Base-by-base conservation (phyloP, 2,113 vertebrate genomes). In the Hyla sarda region DNA sequence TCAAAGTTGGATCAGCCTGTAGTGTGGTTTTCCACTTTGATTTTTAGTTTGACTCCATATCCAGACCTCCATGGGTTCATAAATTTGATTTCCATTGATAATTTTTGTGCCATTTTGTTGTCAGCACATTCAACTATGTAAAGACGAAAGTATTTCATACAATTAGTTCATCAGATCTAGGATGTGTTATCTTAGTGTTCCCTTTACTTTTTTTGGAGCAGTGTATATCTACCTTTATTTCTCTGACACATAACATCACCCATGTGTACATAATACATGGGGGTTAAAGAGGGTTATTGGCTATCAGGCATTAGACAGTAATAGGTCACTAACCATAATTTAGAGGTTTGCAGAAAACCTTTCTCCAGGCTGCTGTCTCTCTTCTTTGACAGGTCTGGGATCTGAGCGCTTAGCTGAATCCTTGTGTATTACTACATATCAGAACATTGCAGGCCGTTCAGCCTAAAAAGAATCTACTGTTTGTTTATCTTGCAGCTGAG, bases 361-460 rank as follows among this genome's bases (percentile, higher is more conserved):
- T 28, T 21, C n/a, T n/a, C n/a, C n/a, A 85, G 76, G 32, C 58
- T 30, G 23, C 32, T 71, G 48, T 54, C 28, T 85, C 45, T 84
- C 25, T 23, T 54, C 74, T 85, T 85, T 47, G 25, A 32, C 62
- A 69, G 47, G n/a, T 71, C 75, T 71, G 48, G 45, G 84, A 85
- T 85, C 62, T 78, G 45, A 37, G 75, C 45, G 23, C 25, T 56
- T 5, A 13, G 41, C 60, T 54, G 45, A 85, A 71, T 45, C 52
- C 50, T 65, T 28, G 10, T 76, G 52, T 78, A 23, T 78, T 41
- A 60, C 71, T 50, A 21, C 11, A 69, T 50, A 65, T 77, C 73
- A 77, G n/a, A 78, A 37, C 83, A 77, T 74, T 67, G 58, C 74
- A 54, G 83, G 58, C n/a, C 67, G 45, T 85, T 69, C 77, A 77